A percentile compares a stretch with the other conserved stretches of the same genome.
These are phyloP conservation scores for Choristoneura rosaceana DNA, from an alignment of 2,888 invertebrate species.

Conservation along the genomic window DNA sequence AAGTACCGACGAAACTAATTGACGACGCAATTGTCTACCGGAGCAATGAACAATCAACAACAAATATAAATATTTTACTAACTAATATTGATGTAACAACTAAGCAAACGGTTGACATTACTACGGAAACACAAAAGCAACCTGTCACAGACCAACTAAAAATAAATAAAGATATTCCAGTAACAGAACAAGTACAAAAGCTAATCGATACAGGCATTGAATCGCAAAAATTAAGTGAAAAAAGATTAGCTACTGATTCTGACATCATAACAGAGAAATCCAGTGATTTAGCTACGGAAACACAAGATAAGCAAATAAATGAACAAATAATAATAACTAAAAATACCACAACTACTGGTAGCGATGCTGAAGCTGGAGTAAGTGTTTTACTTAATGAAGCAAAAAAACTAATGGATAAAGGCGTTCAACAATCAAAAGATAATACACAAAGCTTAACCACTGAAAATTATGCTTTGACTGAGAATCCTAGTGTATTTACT, in stretches of 20 bases:
- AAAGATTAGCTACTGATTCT: background rate
- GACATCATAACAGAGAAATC: background rate
- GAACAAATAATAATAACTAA: background rate
- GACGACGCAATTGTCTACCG: background rate
- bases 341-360: background rate
- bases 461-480: background rate
- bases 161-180: background rate
- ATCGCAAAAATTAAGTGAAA: background rate
- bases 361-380: background rate
- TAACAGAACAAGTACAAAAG: background rate
- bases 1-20: background rate
- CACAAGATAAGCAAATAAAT: background rate
- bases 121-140: background rate
- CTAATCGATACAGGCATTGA: background rate
- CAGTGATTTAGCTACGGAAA: background rate
- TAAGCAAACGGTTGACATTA: background rate
- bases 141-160: background rate
- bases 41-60: background rate
- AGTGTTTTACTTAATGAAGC: background rate
- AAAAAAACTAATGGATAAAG: background rate
- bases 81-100: background rate
- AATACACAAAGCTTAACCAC: background rate
- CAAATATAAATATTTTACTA: background rate
- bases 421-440: background rate
- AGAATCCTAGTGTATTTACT: background rate